Conservation (phyloP, 2,113 vertebrate genomes). For the Eudorcas thomsonii region DNA sequence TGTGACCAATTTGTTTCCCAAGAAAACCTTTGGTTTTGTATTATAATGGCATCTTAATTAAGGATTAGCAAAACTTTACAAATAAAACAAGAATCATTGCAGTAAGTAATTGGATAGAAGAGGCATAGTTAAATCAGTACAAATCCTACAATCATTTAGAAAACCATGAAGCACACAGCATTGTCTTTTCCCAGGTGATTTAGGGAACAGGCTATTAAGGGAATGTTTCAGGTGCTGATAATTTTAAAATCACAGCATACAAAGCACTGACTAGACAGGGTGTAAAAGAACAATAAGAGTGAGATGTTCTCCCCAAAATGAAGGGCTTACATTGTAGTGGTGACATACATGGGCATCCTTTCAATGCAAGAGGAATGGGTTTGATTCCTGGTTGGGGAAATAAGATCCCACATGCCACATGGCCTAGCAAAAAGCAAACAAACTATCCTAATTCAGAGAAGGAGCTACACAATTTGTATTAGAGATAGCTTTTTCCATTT, state of each 20-base stretch:
- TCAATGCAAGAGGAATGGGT: neutral
- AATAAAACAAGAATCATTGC: neutral
- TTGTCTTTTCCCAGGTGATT: neutral
- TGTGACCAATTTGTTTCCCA: neutral
- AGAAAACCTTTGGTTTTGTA: neutral
- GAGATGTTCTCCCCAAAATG: neutral
- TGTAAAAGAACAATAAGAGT: neutral
- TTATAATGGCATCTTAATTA: neutral
- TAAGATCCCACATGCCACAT: neutral
- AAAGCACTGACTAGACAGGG: neutral
- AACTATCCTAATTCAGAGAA: neutral
- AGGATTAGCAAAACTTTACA: neutral
- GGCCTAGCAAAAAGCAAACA: neutral
- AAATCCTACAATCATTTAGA: slow-evolving; percentile 17
- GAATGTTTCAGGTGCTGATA: neutral
- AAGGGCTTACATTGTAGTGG: neutral
- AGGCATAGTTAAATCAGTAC: neutral
- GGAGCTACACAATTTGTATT: rapidly evolving
- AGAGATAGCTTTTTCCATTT: neutral
- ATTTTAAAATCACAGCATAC: neutral
- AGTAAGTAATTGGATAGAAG: neutral
- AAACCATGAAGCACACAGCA: neutral
- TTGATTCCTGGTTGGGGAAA: neutral
- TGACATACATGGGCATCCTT: neutral
- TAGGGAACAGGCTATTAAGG: neutral